Evolutionary conservation across 1,140 invertebrate species (phyloP), one percentile per base, ranked within the genome.

Genomic region (Protaetia brevitarsis): DNA sequence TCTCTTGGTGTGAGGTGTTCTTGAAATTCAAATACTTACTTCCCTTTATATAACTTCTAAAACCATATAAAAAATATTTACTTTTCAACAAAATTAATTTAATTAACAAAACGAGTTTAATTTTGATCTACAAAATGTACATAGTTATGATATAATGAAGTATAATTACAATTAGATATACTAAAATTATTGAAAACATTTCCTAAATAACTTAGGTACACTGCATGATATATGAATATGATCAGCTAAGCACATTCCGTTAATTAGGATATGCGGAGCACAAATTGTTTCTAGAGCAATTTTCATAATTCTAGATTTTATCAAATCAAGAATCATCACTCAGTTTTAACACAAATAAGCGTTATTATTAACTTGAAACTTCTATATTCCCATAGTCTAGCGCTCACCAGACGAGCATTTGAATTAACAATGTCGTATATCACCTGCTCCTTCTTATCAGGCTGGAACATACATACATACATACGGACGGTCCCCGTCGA

Each of bases 371-470:
- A 16, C 13, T 45, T 7, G 10, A 45, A 45, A 45, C 41, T 45
- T 45, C 41, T 21, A 45, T 45, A 45, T 45, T 45, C 23, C 41
- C 41, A 45, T n/a, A n/a, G n/a, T n/a, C 41, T 13, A 45, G 10
- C 41, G 41, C 13, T 21, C 3, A 8, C 16, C 16, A 13, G n/a
- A 4, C 41, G 3, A 45, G n/a, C 41, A 19, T 37, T 19, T 21
- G 23, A 45, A 45, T 45, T 45, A 45, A 45, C 16, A 45, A 70
- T 65, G 69, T 72, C 67, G 26, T 72, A 29, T 29, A 60, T 60
- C 31, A 60, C 27, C 27, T 60, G 28, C 31, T 29, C 30, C 19
- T 45, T 19, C 41, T 45, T 45, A 45, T 45, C 58, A 60, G 31
- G 58, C 58, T 19, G 28, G 28, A 2, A 45, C 41, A 45, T 45